Percentiles rank a stretch among this genome's conserved stretches.
These are phyloP conservation scores for Chrysopa pallens DNA, from an alignment of 1,140 invertebrate species.

Conservation along the genomic window DNA sequence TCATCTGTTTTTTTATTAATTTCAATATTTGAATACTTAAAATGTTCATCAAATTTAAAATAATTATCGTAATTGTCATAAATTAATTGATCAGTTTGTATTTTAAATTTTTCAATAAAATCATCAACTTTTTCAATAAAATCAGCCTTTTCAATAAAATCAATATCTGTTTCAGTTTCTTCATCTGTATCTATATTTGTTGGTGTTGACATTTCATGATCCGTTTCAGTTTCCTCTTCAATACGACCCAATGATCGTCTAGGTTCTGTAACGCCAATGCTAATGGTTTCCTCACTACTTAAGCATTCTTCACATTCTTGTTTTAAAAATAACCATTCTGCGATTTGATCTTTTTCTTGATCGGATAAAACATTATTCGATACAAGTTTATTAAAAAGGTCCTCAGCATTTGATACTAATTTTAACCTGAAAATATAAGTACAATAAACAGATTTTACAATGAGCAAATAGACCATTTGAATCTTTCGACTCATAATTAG, in stretches of 20 bases:
- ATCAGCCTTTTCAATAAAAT: constrained; percentile 37
- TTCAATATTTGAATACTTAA: constrained; percentile 9
- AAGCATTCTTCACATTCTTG: constrained; percentile 72
- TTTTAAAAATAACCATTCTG: constrained; percentile 67
- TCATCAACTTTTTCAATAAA: constrained; percentile 48
- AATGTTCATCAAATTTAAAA: constrained; percentile 31
- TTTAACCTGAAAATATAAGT: constrained; percentile 31
- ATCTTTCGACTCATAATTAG: too few species aligned
- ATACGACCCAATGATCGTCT: constrained; percentile 40
- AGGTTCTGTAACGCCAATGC: constrained; percentile 26
- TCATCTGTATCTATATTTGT: constrained; percentile 33
- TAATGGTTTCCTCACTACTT: constrained; percentile 31
- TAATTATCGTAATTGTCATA: constrained; percentile 12
- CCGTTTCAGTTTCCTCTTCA: constrained; percentile 37
- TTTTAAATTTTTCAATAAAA: constrained; percentile 47
- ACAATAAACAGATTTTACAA: too few species aligned
- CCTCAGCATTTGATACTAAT: constrained; percentile 63
- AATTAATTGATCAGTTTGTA: constrained; percentile 47
- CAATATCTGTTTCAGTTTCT: constrained; percentile 42
- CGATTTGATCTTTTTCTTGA: constrained; percentile 56
- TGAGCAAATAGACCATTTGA: too few species aligned
- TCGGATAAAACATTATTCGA: constrained; percentile 38
- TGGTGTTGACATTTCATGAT: constrained; percentile 29
- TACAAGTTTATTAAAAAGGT: constrained; percentile 52
- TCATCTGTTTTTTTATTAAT: too few species aligned